Conservation (phyloP, 1,140 invertebrate species). For the Bombus pascuorum region DNA sequence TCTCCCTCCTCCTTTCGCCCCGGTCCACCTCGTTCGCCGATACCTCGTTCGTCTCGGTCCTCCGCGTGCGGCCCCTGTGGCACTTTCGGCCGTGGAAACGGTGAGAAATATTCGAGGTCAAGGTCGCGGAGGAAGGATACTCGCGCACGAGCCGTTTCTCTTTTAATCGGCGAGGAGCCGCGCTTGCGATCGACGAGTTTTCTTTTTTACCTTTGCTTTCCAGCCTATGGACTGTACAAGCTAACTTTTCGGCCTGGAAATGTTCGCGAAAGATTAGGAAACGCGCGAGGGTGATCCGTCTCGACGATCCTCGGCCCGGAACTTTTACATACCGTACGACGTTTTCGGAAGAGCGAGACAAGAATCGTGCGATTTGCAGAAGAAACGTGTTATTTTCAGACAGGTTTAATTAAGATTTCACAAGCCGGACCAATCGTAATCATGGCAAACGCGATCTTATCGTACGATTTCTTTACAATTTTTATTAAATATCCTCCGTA, state of each 20-base stretch:
- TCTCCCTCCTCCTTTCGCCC: background rate
- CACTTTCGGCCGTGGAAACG: background rate
- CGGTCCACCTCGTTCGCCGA: background rate
- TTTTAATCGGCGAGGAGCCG: background rate
- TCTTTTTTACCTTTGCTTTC: background rate
- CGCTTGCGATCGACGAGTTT: background rate
- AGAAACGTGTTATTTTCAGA: no score
- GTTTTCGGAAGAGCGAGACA: no score
- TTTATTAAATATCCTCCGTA: no score
- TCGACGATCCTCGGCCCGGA: no score
- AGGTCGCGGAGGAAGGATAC: background rate
- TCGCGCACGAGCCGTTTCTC: background rate
- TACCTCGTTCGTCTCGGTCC: background rate
- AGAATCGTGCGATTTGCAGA: no score
- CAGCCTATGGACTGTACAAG: fast-evolving
- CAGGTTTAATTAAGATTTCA: no score
- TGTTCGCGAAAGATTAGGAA: fast-evolving
- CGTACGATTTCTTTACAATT: no score
- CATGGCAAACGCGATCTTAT: no score
- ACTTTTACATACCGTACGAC: fast-evolving
- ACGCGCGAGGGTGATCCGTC: no score
- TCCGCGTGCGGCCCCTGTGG: background rate
- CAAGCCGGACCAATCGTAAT: no score
- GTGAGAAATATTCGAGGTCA: slow-evolving; percentile 31
- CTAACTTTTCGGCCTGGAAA: no score